Conservation (phyloP, 2,113 vertebrate genomes). For the Neolamprologus cancellatus region DNA sequence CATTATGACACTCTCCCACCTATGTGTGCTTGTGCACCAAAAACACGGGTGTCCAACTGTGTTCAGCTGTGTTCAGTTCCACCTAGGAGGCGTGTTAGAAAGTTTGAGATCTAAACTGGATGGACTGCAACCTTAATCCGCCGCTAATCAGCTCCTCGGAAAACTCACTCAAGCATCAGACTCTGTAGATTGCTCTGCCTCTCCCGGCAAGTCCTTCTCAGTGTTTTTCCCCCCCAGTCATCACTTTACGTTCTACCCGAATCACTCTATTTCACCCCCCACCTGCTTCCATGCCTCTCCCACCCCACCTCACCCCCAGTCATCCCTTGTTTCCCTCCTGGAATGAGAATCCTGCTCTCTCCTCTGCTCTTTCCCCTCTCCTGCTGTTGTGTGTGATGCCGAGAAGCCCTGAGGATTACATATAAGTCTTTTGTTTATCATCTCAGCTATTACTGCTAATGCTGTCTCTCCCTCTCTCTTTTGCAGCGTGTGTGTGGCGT, state of each 20-base stretch:
- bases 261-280: slow-evolving; percentile 23
- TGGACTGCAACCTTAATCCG: slow-evolving; percentile 79
- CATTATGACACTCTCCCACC: background rate
- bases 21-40: background rate
- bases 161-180: slow-evolving; percentile 88
- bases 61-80: background rate
- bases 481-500: slow-evolving; percentile 15
- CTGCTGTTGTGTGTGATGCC: slow-evolving; percentile 41
- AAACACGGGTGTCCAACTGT: background rate
- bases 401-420: slow-evolving; percentile 58
- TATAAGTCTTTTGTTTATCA: slow-evolving; percentile 56
- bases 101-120: slow-evolving; percentile 71
- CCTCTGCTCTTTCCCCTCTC: background rate
- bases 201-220: background rate
- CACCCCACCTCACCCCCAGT: background rate
- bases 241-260: slow-evolving; percentile 8
- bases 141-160: slow-evolving; percentile 83
- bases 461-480: background rate
- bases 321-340: background rate
- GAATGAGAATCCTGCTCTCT: background rate
- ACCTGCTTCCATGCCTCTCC: background rate
- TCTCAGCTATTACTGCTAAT: slow-evolving; percentile 42
- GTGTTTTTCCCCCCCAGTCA: slow-evolving; percentile 6
- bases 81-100: slow-evolving; percentile 62
- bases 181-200: slow-evolving; percentile 78